A percentile compares a stretch with the other conserved stretches of the same genome.
phyloP scores from a whole-genome alignment of 1,140 invertebrate genomes.

The Aphidius gifuensis region DNA sequence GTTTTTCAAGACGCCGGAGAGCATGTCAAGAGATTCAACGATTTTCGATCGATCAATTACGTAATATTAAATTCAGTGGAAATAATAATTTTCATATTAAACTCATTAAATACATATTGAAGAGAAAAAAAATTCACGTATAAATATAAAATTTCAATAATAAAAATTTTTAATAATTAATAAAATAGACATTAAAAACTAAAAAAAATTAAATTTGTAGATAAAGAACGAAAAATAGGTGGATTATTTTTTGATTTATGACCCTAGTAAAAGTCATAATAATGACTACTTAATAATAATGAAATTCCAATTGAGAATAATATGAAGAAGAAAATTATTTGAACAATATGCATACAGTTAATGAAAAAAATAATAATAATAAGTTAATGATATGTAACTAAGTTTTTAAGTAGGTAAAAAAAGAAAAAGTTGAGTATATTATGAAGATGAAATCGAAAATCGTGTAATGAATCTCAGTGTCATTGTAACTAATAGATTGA shows the following conservation, averaged over 20 bases:
- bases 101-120: neutral
- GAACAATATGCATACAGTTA: neutral
- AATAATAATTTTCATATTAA: neutral
- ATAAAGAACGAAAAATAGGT: neutral
- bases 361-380: constrained; percentile 10
- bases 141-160: no score
- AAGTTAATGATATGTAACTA: neutral
- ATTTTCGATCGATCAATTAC: constrained; percentile 15
- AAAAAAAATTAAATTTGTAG: no score
- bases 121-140: neutral
- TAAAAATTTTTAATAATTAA: no score
- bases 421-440: constrained; percentile 7
- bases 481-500: constrained; percentile 2
- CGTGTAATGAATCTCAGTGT: constrained; percentile 14
- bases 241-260: constrained; percentile 45
- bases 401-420: neutral
- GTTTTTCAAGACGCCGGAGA: neutral
- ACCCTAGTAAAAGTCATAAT: constrained; percentile 42
- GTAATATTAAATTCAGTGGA: neutral
- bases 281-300: constrained; percentile 35
- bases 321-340: constrained; percentile 15
- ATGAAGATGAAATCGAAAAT: constrained; percentile 18
- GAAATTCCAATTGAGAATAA: constrained; percentile 12
- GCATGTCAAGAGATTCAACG: constrained; percentile 12
- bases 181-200: no score